A percentile compares a stretch with the other conserved stretches of the same genome.
Evolutionary conservation across 2,888 invertebrate species (phyloP).

Genomic region (Galerucella nymphaeae): DNA sequence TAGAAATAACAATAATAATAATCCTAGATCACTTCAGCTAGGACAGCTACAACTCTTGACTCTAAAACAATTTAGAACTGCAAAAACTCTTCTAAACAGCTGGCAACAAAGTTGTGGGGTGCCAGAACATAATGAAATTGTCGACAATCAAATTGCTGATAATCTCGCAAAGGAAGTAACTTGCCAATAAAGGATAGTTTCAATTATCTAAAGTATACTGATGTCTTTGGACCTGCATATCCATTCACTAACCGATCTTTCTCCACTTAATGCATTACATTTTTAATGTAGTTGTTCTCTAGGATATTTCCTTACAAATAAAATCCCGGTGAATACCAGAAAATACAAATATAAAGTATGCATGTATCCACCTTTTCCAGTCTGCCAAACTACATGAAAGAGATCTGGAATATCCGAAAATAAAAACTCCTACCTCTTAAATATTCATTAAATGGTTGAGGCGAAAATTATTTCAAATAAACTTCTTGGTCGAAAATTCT

Average conservation of each 20-base stretch:
- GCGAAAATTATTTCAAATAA: neutral
- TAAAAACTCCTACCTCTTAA: constrained; percentile 44
- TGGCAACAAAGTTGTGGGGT: too few species aligned
- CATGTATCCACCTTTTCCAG: constrained; percentile 45
- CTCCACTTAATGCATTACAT: neutral
- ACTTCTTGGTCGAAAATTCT: neutral
- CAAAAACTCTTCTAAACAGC: too few species aligned
- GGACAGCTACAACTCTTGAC: too few species aligned
- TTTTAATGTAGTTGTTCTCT: constrained; percentile 2
- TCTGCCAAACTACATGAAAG: constrained; percentile 51
- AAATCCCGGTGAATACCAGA: constrained; percentile 7
- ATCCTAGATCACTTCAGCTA: too few species aligned
- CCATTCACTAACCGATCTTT: neutral
- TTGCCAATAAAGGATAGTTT: too few species aligned
- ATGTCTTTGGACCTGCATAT: too few species aligned
- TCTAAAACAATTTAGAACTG: too few species aligned
- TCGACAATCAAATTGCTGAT: too few species aligned
- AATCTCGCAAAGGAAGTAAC: too few species aligned
- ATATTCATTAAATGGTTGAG: constrained; percentile 50
- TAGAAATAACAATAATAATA: too few species aligned
- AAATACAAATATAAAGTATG: constrained; percentile 23
- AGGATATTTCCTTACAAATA: neutral
- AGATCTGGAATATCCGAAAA: constrained; percentile 37
- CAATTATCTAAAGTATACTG: neutral
- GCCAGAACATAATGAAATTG: too few species aligned